These are phyloP conservation scores for Periplaneta americana DNA, from an alignment of 1,140 invertebrate species.

Conservation along the genomic window DNA sequence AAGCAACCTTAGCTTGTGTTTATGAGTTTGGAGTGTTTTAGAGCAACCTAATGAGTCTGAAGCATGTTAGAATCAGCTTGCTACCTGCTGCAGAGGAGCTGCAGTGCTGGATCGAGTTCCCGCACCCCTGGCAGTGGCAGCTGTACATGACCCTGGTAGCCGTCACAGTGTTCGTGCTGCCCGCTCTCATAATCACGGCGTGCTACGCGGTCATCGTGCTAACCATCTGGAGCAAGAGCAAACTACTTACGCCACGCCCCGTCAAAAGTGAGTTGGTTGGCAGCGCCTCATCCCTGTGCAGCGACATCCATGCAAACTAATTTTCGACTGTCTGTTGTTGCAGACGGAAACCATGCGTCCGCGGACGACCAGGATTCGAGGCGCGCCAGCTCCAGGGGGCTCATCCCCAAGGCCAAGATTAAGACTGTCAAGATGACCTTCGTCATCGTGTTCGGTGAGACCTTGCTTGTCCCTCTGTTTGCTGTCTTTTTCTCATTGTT, in stretches of 20 bases:
- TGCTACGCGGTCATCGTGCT: constrained; percentile 90
- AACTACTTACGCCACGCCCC: constrained; percentile 35
- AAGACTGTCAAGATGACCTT: constrained; percentile 98
- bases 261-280: not conserved
- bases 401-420: constrained; percentile 90
- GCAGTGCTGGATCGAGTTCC: constrained; percentile 89
- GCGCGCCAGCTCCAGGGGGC: constrained; percentile 71
- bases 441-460: constrained; percentile 87
- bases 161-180: constrained; percentile 79
- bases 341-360: not conserved
- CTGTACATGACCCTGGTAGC: constrained; percentile 85
- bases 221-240: constrained; percentile 86
- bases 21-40: too few species aligned
- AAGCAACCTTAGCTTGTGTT: too few species aligned
- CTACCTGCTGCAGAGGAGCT: constrained; percentile 52
- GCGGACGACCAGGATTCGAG: constrained; percentile 49
- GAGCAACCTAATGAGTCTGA: too few species aligned
- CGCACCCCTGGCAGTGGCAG: constrained; percentile 70
- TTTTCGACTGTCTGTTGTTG: not conserved
- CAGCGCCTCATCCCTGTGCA: not conserved
- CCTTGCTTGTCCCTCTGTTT: too few species aligned
- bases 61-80: too few species aligned
- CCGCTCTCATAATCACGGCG: constrained; percentile 81
- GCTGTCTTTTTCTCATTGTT: too few species aligned
- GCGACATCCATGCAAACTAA: not conserved